phyloP scores from a whole-genome alignment of 2,888 invertebrate genomes.

The Drosophila siamana region DNA sequence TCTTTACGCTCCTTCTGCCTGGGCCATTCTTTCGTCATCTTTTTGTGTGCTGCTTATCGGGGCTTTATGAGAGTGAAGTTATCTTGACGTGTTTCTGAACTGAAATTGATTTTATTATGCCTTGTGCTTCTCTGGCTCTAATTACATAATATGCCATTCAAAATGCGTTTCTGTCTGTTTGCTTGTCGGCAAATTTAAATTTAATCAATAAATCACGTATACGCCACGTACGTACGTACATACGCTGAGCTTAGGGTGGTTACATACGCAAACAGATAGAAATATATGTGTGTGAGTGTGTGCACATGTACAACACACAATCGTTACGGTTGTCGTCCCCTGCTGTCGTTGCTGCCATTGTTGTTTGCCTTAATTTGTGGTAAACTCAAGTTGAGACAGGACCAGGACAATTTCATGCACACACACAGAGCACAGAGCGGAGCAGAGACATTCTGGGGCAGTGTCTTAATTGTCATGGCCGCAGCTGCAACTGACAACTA shows the following conservation, averaged over 20 bases:
- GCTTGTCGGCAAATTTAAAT: constrained; percentile 57
- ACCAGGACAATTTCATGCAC: neutral
- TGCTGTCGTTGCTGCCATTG: constrained; percentile 33
- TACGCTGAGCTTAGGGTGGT: constrained; percentile 13
- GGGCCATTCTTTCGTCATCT: too few species aligned
- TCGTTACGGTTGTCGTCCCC: constrained; percentile 12
- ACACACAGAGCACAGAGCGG: constrained; percentile 3
- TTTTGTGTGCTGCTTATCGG: constrained; percentile 15
- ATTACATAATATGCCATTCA: constrained; percentile 64
- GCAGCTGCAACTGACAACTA: constrained; percentile 69
- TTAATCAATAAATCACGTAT: constrained; percentile 75
- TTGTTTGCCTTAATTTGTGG: constrained; percentile 74
- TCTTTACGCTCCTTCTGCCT: constrained; percentile 6
- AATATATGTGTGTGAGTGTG: constrained; percentile 2
- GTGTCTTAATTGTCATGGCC: constrained; percentile 34
- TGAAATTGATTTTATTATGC: constrained; percentile 42
- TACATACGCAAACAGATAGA: constrained; percentile 9
- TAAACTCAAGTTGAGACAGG: constrained; percentile 46
- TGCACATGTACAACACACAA: constrained; percentile 14
- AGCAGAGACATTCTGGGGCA: constrained; percentile 19
- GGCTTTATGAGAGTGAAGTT: constrained; percentile 41
- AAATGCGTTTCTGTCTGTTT: constrained; percentile 31
- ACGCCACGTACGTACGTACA: constrained; percentile 50
- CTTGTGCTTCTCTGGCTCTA: constrained; percentile 40
- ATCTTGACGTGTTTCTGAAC: constrained; percentile 8